These are phyloP conservation scores for Trypoxylus dichotomus DNA, from an alignment of 1,140 invertebrate genomes.

Conservation along the genomic window DNA sequence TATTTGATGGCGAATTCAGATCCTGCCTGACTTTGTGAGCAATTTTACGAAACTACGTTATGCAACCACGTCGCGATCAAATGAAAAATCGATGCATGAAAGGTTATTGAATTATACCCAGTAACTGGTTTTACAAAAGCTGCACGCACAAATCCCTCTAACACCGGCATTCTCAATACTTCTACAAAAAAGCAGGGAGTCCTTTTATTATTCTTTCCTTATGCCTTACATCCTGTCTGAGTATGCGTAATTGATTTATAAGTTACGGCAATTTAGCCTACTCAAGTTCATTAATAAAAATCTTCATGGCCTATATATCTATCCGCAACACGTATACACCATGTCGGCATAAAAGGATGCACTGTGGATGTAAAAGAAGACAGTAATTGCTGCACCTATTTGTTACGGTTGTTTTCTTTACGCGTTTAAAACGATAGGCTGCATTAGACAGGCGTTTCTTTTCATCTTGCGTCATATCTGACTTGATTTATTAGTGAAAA, in stretches of 20 bases:
- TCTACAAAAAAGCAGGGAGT: not conserved
- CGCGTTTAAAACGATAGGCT: not conserved
- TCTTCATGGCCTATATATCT: not conserved
- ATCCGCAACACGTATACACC: not conserved
- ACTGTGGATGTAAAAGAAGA: not conserved
- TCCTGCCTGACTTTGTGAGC: no score
- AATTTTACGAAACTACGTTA: no score
- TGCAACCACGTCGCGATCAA: no score
- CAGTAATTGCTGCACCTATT: not conserved
- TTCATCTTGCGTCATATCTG: not conserved
- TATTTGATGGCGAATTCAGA: no score
- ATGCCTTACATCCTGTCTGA: not conserved
- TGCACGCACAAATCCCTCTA: no score
- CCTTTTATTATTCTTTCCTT: not conserved
- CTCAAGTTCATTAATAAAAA: not conserved
- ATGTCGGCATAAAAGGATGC: not conserved
- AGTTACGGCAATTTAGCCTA: not conserved
- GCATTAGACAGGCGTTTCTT: not conserved
- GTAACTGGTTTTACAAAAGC: no score
- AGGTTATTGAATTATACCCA: no score
- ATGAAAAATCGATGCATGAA: no score
- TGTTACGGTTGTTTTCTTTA: conserved; percentile 8
- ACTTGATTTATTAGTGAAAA: not conserved
- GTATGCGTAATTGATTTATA: conserved; percentile 5
- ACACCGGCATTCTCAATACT: no score